Evolutionary conservation across 2,888 invertebrate species (phyloP), one percentile per base, ranked within the genome.

Genomic region (Siphlonurus alternatus): DNA sequence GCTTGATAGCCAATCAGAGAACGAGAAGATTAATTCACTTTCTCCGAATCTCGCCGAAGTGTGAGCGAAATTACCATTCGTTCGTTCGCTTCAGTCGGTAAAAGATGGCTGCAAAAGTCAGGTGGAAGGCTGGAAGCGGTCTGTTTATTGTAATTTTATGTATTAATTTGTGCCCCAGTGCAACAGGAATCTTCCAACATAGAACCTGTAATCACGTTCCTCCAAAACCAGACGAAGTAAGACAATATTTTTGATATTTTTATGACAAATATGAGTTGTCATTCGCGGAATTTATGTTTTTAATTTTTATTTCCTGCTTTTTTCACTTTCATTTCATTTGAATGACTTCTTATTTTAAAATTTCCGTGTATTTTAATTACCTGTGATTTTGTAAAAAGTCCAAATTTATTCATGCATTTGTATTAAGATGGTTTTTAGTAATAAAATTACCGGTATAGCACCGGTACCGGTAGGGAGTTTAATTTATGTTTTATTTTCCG

Each of bases 191-290:
- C 70, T 73, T 74, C 69, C 73, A 73, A 68, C 73, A 74, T 67
- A 71, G 71, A 23, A 74, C 74, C 59, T 86, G 86, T 74, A 81
- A 77, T 62, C 86, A 86, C 70, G 78, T 81, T 67, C 85, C 85
- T 74, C 86, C 86, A 1, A 83, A 80, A 71, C 80, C 80, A 64
- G 80, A 86, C 72, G 84, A 86, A 81, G 86, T 86, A 73, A 79
- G 80, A 23, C 1, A 20, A 25, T 19, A 15, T 54, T 59, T 65
- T 61, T 19, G 25, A 65, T 61, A 56, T 61, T 23, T 65, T 65
- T 63, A 59, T 53, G 61, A 59, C 23, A 24, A 53, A 62, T 61
- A 24, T 22, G 22, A 22, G 59, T 61, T 19, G 25, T 20, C 38
- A 65, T 51, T 65, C 63, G 38, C 51, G 53, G 23, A 23, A 19